Base-by-base conservation (phyloP, 2,888 invertebrate genomes). In the Psylliodes chrysocephalus region DNA sequence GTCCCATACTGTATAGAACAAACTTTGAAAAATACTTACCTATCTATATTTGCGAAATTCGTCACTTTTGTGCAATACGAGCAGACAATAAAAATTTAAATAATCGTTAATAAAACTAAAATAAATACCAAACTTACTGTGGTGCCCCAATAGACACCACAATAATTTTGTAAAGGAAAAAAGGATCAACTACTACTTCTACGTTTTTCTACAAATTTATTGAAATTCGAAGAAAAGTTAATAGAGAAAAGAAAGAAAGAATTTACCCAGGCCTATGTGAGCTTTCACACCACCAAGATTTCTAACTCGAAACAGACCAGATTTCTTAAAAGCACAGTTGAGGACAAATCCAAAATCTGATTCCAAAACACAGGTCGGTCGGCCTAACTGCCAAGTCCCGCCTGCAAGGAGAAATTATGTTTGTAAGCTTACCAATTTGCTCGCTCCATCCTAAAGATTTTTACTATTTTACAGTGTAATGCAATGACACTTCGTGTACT, bases 321-420 rank as follows among this genome's bases (percentile, higher is more conserved):
- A 92, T 84, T 95, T 94, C 87, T 93, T 93, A 89, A 95, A 94
- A 81, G 93, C 93, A 85, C 95, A 95, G 87, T 94, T 94, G 82
- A 95, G 88, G 82, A 89, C 90, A 87, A 94, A 93, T 76, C 94
- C 94, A 82, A 93, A 94, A 84, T 94, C 94, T 77, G 94, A 93
- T 82, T 93, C 92, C 83, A 93, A 86, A 71, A 94, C 94, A 85
- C 94, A 94, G 80, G 93, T 90, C 81, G 91, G 88, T 81, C 88
- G 86, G 78, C 88, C 89, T 81, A 88, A 82, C 78, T 84, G 85
- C 85, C 85, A 86, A 78, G 85, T 84, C 80, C 84, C 85, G 81
- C 86, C 86, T 86, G 86, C 79, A 86, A 86, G 80, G 81, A 83
- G 83, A 78, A 46, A 46, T 22, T 19, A 22, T 76, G n/a, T n/a